A percentile compares a stretch with the other conserved stretches of the same genome.
phyloP scores from a whole-genome alignment of 2,797 vertebrate genomes.

The Pseudochromis fuscus region DNA sequence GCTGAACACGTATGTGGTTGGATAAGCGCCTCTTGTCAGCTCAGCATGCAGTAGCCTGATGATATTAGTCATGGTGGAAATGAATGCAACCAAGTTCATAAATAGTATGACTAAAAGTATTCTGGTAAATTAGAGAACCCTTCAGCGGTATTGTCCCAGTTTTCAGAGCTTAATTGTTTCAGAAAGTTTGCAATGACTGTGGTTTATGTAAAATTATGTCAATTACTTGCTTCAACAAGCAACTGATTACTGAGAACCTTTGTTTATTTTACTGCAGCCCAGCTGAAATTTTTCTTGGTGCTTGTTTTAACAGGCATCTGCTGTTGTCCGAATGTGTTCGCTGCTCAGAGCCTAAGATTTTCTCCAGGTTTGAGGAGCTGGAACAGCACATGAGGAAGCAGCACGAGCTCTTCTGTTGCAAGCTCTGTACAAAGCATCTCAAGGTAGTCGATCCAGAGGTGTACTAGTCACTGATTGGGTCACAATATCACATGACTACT shows the following conservation, averaged over 20 bases:
- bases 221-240: neutral
- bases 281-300: neutral
- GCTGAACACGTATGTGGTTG: no score
- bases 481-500: neutral
- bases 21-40: neutral
- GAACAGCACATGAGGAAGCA: conserved; percentile 98
- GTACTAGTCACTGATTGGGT: neutral
- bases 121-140: neutral
- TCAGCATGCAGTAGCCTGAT: neutral
- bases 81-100: neutral
- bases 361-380: conserved; percentile 92
- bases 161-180: neutral
- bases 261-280: neutral
- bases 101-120: neutral
- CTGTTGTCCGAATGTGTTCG: conserved; percentile 90
- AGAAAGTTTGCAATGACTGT: no score
- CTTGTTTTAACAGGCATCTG: conserved; percentile 86
- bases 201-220: neutral
- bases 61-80: neutral
- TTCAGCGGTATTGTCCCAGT: neutral
- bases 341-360: conserved; percentile 90
- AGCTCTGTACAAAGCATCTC: conserved; percentile 94
- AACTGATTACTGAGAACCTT: no score
- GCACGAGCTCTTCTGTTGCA: conserved; percentile 97
- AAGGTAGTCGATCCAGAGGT: no score